A percentile compares a stretch with the other conserved stretches of the same genome.
Conservation (phyloP, 2,113 vertebrate genomes). For the Equus przewalskii region DNA sequence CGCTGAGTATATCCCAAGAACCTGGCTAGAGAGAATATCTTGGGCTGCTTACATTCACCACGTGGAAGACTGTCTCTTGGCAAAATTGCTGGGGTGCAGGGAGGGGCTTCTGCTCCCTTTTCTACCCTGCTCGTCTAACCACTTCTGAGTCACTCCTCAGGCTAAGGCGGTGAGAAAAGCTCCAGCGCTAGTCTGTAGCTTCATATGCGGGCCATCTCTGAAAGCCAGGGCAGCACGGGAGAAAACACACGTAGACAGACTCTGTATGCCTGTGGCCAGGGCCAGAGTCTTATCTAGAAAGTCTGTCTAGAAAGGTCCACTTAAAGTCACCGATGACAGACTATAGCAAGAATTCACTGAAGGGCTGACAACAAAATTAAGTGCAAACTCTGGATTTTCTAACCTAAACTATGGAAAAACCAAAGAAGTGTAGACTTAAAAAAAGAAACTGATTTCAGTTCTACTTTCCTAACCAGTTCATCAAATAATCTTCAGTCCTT, state of each 20-base stretch:
- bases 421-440: background rate
- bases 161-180: background rate
- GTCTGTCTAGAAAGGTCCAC: background rate
- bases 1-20: background rate
- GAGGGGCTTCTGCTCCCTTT: background rate
- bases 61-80: background rate
- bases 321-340: background rate
- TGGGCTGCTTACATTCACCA: background rate
- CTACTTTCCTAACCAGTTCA: conserved; percentile 54
- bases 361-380: conserved; percentile 27
- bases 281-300: background rate
- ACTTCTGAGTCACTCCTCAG: background rate
- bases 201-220: conserved; percentile 7
- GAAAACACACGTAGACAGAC: background rate
- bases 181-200: background rate
- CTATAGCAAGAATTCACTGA: background rate
- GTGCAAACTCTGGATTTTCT: conserved; percentile 57
- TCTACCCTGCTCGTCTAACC: background rate
- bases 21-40: background rate
- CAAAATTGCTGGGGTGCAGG: background rate
- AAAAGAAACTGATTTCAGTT: background rate
- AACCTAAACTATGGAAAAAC: conserved; percentile 28
- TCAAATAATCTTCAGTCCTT: background rate
- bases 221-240: background rate
- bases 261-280: background rate